Base-by-base conservation (phyloP, 2,797 vertebrate species). In the Numenius phaeopus region DNA sequence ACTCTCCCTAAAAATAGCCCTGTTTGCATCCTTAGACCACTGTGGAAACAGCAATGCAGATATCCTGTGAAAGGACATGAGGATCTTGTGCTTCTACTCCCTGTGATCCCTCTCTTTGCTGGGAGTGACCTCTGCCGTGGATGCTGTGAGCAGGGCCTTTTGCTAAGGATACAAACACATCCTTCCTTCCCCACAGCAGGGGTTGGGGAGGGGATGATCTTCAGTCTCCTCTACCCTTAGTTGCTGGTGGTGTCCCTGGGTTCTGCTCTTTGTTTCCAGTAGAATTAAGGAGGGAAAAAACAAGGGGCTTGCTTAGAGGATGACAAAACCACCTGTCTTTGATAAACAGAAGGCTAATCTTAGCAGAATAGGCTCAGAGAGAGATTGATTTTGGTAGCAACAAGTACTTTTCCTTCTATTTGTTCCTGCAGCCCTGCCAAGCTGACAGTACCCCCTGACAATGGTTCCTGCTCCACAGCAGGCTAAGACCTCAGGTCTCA, bases 31-130 rank as follows among this genome's bases (percentile, higher is more conserved):
- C 30, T 32, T 7, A 59, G 44, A 57, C 14, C 14, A 6, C 19
- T 50, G 62, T 29, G 37, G 64, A 71, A 67, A 50, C 0, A 14
- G 34, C 2, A 1, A 21, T 46, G 54, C 26, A 52, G 71, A 12
- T 66, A 30, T 37, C 58, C 27, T 0, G 0, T 37, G 47, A 52
- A 59, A 47, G 26, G 13, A 18, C 29, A 23, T 0, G 0, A 23
- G 59, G 29, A n/a, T 57, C 34, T 61, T 11, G 4, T 32, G 40
- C 18, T 16, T 44, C 29, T 59, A 44, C 26, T 90, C 44, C 20
- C 37, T 40, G n/a, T 37, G 64, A 50, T 54, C 20, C 44, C 2
- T 1, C 14, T 55, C 12, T 57, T 1, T 34, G 23, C 32, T 3
- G 3, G 22, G 5, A 58, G 7, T 40, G 52, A 65, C 54, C 49